phyloP scores from a whole-genome alignment of 1,140 invertebrate genomes.

The Drosophila leontia region DNA sequence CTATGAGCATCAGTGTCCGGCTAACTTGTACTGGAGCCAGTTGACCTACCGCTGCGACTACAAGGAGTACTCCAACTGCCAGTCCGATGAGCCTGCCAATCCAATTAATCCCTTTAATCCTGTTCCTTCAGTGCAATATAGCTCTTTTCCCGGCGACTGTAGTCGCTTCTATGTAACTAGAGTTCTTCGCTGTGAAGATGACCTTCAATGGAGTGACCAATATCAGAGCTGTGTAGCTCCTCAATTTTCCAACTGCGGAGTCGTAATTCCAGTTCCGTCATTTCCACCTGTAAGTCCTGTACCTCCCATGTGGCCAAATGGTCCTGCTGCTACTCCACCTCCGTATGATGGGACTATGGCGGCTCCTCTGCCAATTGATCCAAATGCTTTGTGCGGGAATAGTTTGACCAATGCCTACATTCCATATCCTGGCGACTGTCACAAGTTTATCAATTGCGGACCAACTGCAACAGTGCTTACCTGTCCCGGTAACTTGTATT shows the following conservation, averaged over 20 bases:
- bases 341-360: not conserved
- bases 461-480: constrained; percentile 37
- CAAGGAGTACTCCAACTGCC: constrained; percentile 46
- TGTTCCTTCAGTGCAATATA: constrained; percentile 16
- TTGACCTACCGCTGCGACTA: constrained; percentile 56
- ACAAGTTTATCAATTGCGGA: constrained; percentile 71
- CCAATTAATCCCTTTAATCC: not conserved
- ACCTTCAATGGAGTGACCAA: constrained; percentile 38
- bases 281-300: not conserved
- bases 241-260: constrained; percentile 10
- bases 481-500: constrained; percentile 52
- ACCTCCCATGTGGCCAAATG: not conserved
- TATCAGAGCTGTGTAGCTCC: constrained; percentile 34
- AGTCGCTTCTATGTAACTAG: constrained; percentile 40
- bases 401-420: constrained; percentile 35
- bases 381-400: constrained; percentile 13
- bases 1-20: constrained; percentile 46
- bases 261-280: too few relatives aligned
- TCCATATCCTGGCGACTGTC: constrained; percentile 67
- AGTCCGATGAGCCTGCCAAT: not conserved
- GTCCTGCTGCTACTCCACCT: constrained; percentile 48
- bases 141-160: constrained; percentile 47
- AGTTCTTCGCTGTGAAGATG: constrained; percentile 20
- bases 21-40: constrained; percentile 61
- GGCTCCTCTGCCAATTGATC: constrained; percentile 24